phyloP scores from a whole-genome alignment of 2,797 vertebrate species.

The Epinephelus awoara region DNA sequence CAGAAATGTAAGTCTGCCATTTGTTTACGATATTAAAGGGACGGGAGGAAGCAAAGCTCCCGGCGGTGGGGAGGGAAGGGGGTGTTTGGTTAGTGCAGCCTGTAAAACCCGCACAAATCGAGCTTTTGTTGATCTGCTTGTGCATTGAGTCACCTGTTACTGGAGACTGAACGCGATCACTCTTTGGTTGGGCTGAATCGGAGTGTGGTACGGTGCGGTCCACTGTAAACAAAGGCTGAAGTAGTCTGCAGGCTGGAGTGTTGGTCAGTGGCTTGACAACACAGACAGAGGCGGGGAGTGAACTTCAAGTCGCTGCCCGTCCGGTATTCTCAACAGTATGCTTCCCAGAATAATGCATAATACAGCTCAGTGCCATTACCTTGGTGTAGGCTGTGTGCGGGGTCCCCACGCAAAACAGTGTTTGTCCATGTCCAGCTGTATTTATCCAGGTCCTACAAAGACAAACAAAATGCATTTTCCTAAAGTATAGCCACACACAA shows the following conservation, averaged over 20 bases:
- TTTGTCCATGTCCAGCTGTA: slow-evolving; percentile 42
- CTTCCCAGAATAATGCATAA: slow-evolving; percentile 29
- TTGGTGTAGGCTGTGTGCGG: slow-evolving; percentile 36
- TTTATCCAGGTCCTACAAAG: slow-evolving; percentile 46
- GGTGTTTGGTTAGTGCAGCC: slow-evolving; percentile 43
- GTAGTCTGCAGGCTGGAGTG: slow-evolving; percentile 51
- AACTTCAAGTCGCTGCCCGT: slow-evolving; percentile 63
- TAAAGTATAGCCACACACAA: slow-evolving; percentile 64
- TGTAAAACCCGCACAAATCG: slow-evolving; percentile 30
- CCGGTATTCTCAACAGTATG: slow-evolving; percentile 34
- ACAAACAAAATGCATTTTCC: slow-evolving; percentile 59
- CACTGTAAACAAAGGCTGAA: slow-evolving; percentile 81
- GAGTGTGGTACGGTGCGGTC: slow-evolving; percentile 41
- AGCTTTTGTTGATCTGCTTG: slow-evolving; percentile 57
- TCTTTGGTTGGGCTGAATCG: slow-evolving; percentile 31
- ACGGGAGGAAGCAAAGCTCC: slow-evolving; percentile 43
- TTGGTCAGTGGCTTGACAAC: slow-evolving; percentile 64
- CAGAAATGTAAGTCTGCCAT: slow-evolving; percentile 82
- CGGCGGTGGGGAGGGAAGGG: slow-evolving; percentile 37
- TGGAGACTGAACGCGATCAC: slow-evolving; percentile 42
- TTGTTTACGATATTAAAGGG: slow-evolving; percentile 75
- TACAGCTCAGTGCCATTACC: slow-evolving; percentile 65
- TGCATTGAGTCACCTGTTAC: slow-evolving; percentile 78
- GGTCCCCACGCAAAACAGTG: slow-evolving; percentile 44
- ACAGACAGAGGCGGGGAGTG: slow-evolving; percentile 57